phyloP scores from a whole-genome alignment of 2,797 vertebrate genomes.

The Podarcis siculus region DNA sequence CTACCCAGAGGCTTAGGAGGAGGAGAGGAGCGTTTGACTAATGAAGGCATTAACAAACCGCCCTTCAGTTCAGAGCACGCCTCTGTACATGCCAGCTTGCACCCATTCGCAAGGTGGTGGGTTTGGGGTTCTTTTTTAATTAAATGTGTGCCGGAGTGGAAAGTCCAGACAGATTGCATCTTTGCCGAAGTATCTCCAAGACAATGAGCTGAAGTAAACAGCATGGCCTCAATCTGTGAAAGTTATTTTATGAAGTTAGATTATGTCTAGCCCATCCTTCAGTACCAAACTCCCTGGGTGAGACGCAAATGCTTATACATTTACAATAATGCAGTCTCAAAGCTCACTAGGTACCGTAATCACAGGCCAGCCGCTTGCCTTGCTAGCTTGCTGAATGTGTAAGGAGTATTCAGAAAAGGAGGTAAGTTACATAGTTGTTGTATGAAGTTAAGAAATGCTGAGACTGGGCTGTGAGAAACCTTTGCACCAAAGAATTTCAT shows the following conservation, averaged over 20 bases:
- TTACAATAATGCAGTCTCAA: not conserved
- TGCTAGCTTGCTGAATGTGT: not conserved
- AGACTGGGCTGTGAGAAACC: too few relatives aligned
- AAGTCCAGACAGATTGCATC: not conserved
- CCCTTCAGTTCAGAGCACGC: conserved; percentile 53
- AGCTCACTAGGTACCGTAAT: not conserved
- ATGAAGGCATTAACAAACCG: conserved; percentile 51
- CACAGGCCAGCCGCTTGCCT: not conserved
- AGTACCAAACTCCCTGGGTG: too few relatives aligned
- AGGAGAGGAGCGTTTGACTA: conserved; percentile 62
- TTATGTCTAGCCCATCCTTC: not conserved
- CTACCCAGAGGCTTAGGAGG: not conserved
- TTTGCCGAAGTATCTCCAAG: not conserved
- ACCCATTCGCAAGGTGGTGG: not conserved
- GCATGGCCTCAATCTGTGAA: not conserved
- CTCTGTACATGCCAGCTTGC: not conserved
- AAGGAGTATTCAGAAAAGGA: not conserved
- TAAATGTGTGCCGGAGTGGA: not conserved
- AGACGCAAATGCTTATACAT: not conserved
- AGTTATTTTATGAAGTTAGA: not conserved
- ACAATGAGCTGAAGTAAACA: not conserved
- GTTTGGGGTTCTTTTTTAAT: not conserved
- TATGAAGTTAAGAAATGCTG: not conserved
- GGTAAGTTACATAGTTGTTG: not conserved
- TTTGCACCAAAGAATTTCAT: too few relatives aligned